phyloP scores from a whole-genome alignment of 2,797 vertebrate species.

The Diplodus puntazzo region DNA sequence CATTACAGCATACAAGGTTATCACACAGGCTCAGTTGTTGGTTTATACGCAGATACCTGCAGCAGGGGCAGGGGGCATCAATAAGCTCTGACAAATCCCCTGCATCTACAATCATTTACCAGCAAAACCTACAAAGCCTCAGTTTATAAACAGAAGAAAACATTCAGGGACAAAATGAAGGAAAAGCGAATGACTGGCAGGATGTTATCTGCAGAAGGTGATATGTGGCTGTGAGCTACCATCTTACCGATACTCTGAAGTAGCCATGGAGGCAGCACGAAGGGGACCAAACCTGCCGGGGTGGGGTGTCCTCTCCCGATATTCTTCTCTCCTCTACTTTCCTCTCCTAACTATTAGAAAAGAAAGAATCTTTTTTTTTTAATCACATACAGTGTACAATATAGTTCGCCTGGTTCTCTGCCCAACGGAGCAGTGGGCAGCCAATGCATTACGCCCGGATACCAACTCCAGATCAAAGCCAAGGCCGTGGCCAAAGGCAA shows the following conservation, averaged over 20 bases:
- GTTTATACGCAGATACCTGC: slow-evolving; percentile 41
- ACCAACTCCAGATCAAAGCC: too few relatives aligned
- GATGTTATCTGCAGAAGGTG: neutral
- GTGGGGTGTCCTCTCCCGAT: too few relatives aligned
- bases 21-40: slow-evolving; percentile 40
- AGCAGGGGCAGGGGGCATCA: slow-evolving; percentile 35
- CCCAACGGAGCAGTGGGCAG: too few relatives aligned
- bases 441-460: too few relatives aligned
- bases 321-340: too few relatives aligned
- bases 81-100: slow-evolving; percentile 53
- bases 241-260: neutral
- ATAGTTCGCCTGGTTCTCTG: too few relatives aligned
- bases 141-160: slow-evolving; percentile 20
- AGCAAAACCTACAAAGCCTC: slow-evolving; percentile 34
- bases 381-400: too few relatives aligned
- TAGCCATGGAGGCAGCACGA: too few relatives aligned
- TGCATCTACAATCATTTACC: slow-evolving; percentile 48
- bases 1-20: slow-evolving; percentile 51
- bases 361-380: too few relatives aligned
- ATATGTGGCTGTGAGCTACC: neutral
- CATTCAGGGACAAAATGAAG: slow-evolving; percentile 23
- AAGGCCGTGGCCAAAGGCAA: too few relatives aligned
- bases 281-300: too few relatives aligned
- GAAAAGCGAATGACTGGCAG: neutral
- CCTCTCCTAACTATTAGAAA: too few relatives aligned